Evolutionary conservation across 2,113 vertebrate species (phyloP).

Genomic region (Dasyurus viverrinus): DNA sequence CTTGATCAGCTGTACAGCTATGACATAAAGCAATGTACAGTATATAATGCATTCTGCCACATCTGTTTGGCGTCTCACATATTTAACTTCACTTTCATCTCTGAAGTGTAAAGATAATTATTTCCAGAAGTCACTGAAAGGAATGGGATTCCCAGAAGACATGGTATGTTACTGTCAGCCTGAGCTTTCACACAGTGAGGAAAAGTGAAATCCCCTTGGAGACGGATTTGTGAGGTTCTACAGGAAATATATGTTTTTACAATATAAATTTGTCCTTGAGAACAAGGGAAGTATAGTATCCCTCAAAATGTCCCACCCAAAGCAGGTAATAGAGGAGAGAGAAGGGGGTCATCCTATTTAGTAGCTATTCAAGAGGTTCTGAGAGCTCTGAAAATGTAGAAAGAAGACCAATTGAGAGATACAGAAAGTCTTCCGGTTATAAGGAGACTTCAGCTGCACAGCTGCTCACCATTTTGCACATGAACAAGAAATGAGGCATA

Average conservation of each 20-base stretch:
- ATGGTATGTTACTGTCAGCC: background rate
- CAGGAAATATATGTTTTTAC: slow-evolving; percentile 28
- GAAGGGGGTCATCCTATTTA: background rate
- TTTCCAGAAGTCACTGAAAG: slow-evolving; percentile 77
- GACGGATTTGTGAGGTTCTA: slow-evolving; percentile 43
- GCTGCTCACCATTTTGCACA: background rate
- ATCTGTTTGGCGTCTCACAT: slow-evolving; percentile 76
- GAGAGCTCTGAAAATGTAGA: background rate
- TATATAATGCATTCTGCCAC: slow-evolving; percentile 58
- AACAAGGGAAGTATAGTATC: background rate
- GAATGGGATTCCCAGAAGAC: background rate
- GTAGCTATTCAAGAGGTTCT: background rate
- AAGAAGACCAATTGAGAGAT: background rate
- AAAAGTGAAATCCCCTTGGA: slow-evolving; percentile 47
- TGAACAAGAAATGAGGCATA: background rate
- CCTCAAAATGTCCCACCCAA: background rate
- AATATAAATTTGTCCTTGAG: slow-evolving; percentile 22
- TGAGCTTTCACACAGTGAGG: slow-evolving; percentile 6
- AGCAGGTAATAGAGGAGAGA: background rate
- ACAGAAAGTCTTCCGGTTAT: background rate
- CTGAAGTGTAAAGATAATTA: slow-evolving; percentile 78
- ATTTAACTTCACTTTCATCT: slow-evolving; percentile 81
- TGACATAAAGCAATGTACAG: slow-evolving; percentile 75
- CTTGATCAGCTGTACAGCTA: slow-evolving; percentile 63
- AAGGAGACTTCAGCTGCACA: background rate